Percentiles rank a stretch among this genome's conserved stretches.
Conservation (phyloP, 2,113 vertebrate species). For the Natator depressus region DNA sequence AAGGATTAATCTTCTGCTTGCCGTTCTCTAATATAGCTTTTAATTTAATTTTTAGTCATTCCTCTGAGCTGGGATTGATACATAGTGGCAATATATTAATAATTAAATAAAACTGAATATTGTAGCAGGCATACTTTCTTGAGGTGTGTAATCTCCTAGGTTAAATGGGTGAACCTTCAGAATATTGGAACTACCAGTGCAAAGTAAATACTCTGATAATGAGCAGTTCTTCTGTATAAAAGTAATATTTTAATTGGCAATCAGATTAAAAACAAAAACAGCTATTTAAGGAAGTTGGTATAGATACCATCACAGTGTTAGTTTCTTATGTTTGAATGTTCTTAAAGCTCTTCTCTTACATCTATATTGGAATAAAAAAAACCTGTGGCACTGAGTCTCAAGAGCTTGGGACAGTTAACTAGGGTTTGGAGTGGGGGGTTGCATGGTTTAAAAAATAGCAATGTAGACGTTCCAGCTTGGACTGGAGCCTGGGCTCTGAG, state of each 20-base stretch:
- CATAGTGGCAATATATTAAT: background rate
- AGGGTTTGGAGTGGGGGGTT: background rate
- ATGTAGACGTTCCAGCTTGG: too few species aligned
- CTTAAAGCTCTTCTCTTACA: background rate
- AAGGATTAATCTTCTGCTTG: background rate
- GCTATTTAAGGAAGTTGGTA: background rate
- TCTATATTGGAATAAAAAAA: background rate
- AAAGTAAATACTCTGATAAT: conserved; percentile 1
- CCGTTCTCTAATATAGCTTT: background rate
- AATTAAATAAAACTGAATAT: background rate
- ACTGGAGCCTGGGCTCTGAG: background rate
- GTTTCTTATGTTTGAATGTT: conserved; percentile 19
- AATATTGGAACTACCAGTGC: background rate
- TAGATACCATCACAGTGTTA: background rate
- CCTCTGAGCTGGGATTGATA: background rate
- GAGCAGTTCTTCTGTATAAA: background rate
- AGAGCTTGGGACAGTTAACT: background rate
- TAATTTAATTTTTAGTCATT: background rate
- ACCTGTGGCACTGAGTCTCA: background rate
- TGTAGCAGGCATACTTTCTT: background rate
- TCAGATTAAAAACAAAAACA: conserved; percentile 30
- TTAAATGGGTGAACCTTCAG: background rate
- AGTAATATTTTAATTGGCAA: conserved; percentile 12
- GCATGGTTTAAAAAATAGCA: too few species aligned
- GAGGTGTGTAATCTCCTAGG: background rate